Conservation (phyloP, 2,113 vertebrate species). For the Grantiella picta region DNA sequence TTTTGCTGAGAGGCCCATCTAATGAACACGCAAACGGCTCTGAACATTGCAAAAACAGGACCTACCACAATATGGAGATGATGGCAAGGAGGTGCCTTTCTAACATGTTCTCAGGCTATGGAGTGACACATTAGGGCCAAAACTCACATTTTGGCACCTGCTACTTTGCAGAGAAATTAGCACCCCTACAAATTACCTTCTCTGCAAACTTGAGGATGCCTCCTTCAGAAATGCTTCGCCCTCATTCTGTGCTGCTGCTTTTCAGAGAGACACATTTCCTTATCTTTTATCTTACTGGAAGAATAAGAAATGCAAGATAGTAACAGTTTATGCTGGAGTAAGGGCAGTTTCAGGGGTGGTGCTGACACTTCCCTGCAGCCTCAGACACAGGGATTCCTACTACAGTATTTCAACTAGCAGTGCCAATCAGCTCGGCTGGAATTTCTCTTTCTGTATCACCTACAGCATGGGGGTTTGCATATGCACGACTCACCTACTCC, state of each 20-base stretch:
- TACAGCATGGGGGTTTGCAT: not conserved
- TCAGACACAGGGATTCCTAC: not conserved
- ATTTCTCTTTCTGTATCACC: not conserved
- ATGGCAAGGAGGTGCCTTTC: not conserved
- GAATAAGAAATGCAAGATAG: not conserved
- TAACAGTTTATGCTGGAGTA: not conserved
- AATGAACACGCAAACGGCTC: not conserved
- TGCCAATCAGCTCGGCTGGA: not conserved
- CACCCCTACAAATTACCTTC: not conserved
- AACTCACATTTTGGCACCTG: not conserved
- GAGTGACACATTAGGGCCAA: not conserved
- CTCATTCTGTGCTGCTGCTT: not conserved
- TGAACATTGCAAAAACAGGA: not conserved
- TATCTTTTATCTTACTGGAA: not conserved
- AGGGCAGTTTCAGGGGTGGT: not conserved
- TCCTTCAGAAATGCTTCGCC: not conserved
- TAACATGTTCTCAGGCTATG: not conserved
- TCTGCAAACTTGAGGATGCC: not conserved
- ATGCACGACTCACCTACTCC: not conserved
- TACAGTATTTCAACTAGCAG: not conserved
- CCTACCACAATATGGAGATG: not conserved
- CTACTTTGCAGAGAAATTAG: not conserved
- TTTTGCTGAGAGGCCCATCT: not conserved
- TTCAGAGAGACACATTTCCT: not conserved
- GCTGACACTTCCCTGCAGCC: not conserved